A percentile compares a stretch with the other conserved stretches of the same genome.
Evolutionary conservation across 2,797 vertebrate genomes (phyloP).

Genomic region (Macropus fuliginosus): DNA sequence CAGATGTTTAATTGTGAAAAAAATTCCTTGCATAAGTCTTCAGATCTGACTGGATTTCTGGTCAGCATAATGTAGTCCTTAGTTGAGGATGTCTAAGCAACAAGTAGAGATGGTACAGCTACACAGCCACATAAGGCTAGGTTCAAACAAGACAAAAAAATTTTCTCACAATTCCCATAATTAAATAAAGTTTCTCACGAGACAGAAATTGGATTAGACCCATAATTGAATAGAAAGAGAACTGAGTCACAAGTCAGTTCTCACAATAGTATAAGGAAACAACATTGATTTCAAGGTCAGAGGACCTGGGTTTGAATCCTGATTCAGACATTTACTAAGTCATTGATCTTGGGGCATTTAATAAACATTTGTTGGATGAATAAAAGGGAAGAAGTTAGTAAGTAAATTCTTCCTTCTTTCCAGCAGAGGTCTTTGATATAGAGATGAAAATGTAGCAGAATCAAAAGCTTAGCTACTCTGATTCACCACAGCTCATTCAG

Average conservation of each 20-base stretch:
- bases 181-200: not conserved
- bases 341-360: not conserved
- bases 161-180: not conserved
- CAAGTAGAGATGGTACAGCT: not conserved
- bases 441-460: not conserved
- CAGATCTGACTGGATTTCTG: not conserved
- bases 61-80: not conserved
- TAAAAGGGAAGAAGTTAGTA: not conserved
- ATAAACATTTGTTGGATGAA: not conserved
- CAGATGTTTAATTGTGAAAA: not conserved
- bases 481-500: not conserved
- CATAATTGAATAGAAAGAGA: not conserved
- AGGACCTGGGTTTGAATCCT: not conserved
- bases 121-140: too few species aligned
- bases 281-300: not conserved
- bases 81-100: not conserved
- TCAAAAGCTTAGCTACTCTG: not conserved
- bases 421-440: not conserved
- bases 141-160: not conserved
- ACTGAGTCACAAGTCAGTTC: not conserved
- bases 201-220: not conserved
- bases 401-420: constrained; percentile 26
- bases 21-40: not conserved
- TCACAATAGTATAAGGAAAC: not conserved
- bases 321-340: not conserved